These are phyloP conservation scores for Pissodes strobi DNA, from an alignment of 1,140 invertebrate genomes.

Conservation along the genomic window DNA sequence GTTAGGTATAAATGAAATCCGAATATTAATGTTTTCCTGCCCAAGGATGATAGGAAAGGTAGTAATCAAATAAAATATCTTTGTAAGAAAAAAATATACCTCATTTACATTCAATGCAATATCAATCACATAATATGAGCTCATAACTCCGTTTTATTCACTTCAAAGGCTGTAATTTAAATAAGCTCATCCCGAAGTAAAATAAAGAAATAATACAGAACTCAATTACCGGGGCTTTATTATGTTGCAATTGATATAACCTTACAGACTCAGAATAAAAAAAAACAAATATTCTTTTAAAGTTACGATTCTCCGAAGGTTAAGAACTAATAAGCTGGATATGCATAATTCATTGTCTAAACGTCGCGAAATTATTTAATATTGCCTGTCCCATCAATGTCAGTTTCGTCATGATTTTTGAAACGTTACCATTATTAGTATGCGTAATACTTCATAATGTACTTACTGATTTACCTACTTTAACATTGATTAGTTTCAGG, in stretches of 20 bases:
- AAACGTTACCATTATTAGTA: too few relatives aligned
- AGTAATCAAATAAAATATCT: too few relatives aligned
- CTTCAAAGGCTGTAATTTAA: neutral
- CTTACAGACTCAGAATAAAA: neutral
- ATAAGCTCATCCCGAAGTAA: constrained; percentile 7
- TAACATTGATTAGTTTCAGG: too few relatives aligned
- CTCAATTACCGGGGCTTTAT: constrained; percentile 4
- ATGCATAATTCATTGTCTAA: constrained; percentile 8
- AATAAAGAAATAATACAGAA: neutral
- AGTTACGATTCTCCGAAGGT: constrained; percentile 1
- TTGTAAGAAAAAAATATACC: neutral
- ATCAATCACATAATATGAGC: neutral
- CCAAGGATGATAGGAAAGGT: too few relatives aligned
- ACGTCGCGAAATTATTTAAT: neutral
- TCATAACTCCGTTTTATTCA: neutral
- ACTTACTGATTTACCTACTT: too few relatives aligned
- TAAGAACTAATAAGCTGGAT: neutral
- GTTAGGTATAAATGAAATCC: too few relatives aligned
- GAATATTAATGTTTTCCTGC: too few relatives aligned
- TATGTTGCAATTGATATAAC: constrained; percentile 8
- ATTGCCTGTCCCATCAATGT: neutral
- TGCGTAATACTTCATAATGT: too few relatives aligned
- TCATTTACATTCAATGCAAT: constrained; percentile 11
- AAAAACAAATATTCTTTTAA: neutral
- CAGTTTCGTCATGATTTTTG: neutral